Evolutionary conservation across 2,888 invertebrate species (phyloP).

Genomic region (Lamellibrachia columna): DNA sequence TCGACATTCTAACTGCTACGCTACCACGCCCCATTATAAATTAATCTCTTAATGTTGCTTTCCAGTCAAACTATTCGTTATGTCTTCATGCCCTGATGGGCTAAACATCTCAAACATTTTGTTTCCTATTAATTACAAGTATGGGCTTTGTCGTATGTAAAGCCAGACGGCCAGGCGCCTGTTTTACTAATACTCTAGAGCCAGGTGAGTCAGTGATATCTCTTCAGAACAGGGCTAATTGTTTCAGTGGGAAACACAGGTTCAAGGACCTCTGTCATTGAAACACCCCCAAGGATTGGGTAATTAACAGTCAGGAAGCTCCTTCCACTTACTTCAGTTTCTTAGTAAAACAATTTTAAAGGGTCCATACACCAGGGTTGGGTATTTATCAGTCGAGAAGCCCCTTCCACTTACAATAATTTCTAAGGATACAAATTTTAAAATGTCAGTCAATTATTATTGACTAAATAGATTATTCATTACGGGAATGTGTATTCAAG

Average conservation of each 20-base stretch:
- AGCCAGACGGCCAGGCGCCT: background rate
- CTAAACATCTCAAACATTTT: background rate
- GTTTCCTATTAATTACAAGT: background rate
- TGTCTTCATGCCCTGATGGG: background rate
- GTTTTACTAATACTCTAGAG: background rate
- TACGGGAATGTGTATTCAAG: background rate
- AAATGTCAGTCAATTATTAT: background rate
- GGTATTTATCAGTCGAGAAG: background rate
- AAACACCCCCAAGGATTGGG: background rate
- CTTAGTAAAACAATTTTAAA: background rate
- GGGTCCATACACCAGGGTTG: too few species aligned
- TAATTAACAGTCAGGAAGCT: background rate
- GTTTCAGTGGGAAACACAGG: background rate
- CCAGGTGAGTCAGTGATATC: background rate
- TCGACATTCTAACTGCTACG: too few species aligned
- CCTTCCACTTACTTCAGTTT: background rate
- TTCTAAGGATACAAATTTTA: background rate
- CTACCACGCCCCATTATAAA: too few species aligned
- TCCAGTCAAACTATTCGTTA: too few species aligned
- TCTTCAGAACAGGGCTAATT: background rate
- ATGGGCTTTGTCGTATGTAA: background rate
- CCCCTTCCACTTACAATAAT: background rate
- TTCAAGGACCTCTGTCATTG: background rate
- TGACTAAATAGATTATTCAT: too few species aligned
- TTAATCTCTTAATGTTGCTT: too few species aligned